A percentile compares a stretch with the other conserved stretches of the same genome.
Evolutionary conservation across 2,888 invertebrate species (phyloP).

Genomic region (Leucophenga montana): DNA sequence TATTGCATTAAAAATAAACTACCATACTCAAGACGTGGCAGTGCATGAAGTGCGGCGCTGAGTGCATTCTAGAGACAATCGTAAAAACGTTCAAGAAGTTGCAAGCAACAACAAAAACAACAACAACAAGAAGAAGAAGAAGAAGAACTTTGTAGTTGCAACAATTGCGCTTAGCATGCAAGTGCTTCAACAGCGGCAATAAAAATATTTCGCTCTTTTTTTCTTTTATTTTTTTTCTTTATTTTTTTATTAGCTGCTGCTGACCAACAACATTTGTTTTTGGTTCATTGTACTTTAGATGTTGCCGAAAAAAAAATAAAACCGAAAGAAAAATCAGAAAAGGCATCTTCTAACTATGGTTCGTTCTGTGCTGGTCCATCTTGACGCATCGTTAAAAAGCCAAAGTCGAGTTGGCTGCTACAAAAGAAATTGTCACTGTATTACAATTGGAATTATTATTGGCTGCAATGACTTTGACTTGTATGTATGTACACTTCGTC

Average conservation of each 20-base stretch:
- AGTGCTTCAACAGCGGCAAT: conserved; percentile 63
- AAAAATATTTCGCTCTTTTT: conserved; percentile 52
- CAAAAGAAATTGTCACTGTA: conserved; percentile 61
- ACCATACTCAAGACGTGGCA: conserved; percentile 36
- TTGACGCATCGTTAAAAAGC: conserved; percentile 44
- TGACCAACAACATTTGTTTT: conserved; percentile 54
- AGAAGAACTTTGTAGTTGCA: conserved; percentile 30
- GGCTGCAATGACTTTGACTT: conserved; percentile 65
- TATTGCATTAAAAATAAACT: conserved; percentile 62
- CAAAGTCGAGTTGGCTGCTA: conserved; percentile 21
- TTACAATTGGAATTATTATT: conserved; percentile 69
- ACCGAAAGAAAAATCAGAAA: not conserved
- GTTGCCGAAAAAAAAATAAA: conserved; percentile 1
- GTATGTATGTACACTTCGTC: conserved; percentile 43
- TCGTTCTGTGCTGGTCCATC: conserved; percentile 26
- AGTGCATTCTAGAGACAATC: conserved; percentile 20
- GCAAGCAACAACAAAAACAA: conserved; percentile 1
- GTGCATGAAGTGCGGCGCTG: conserved; percentile 6
- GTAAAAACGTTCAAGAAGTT: conserved; percentile 28
- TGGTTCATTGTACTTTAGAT: conserved; percentile 62
- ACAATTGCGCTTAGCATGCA: conserved; percentile 67
- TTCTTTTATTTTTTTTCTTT: conserved; percentile 8
- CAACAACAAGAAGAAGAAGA: not conserved
- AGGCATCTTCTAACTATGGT: not conserved
- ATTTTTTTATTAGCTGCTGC: conserved; percentile 25